Evolutionary conservation across 2,113 vertebrate genomes (phyloP), one percentile per base, ranked within the genome.

Genomic region (Hippocampus comes): DNA sequence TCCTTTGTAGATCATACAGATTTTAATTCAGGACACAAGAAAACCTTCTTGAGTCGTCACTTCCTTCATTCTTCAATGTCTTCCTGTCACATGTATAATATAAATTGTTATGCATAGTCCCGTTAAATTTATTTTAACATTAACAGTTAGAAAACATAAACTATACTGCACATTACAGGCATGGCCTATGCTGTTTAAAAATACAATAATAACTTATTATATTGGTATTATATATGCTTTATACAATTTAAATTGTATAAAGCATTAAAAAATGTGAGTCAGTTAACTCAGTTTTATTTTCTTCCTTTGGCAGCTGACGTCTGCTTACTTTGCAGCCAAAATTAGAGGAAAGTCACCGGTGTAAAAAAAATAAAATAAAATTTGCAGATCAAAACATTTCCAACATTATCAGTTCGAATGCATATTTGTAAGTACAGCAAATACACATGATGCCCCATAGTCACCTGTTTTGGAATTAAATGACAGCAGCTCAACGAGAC

Each of bases 1-100:
- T 82, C 60, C 68, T 78, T 79, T 78, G 66, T 77, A 27, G 64
- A 48, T 9, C 42, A 66, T 25, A 17, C 42, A n/a, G 7, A 48
- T 66, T 1, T 66, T 23, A 46, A 46, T 27, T 48, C n/a, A 27
- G 15, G 23, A 23, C n/a, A 25, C 7, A 27, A 48, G 25, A 46
- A 25, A 48, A 21, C 21, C 41, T 46, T 42, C 12, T 66, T 66
- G 63, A 66, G 63, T 9, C 21, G 23, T 66, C 63, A 64, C 14
- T 11, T 65, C 9, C 48, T 14, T 65, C n/a, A 49, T 14, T 66
- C 43, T 46, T 46, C 43, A 25, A 9, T 17, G 11, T 21, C 53
- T 34, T 27, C 5, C n/a, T 66, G 7, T 65, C 11, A 42, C 2
- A 23, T 43, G 9, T 21, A 53, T 5, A 9, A 25, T 27, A 59